Evolutionary conservation across 2,797 vertebrate species (phyloP).

Genomic region (Champsocephalus esox): DNA sequence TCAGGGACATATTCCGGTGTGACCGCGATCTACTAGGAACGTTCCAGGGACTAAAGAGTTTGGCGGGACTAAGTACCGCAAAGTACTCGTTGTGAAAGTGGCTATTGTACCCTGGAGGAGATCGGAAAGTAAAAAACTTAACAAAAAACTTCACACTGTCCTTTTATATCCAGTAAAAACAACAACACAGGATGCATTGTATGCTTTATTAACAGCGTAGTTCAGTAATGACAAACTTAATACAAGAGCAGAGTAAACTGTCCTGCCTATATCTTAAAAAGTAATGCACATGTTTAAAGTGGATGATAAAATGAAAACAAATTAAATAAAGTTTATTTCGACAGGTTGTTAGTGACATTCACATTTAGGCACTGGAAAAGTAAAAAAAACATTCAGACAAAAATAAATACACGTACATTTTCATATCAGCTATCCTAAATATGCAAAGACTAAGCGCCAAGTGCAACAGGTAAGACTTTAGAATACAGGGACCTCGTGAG

Average conservation of each 20-base stretch:
- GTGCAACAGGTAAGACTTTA: conserved; percentile 68
- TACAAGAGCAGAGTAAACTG: conserved; percentile 25
- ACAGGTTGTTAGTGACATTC: conserved; percentile 65
- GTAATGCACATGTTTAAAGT: conserved; percentile 51
- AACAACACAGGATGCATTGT: conserved; percentile 30
- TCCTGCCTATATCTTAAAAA: conserved; percentile 37
- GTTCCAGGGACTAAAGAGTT: no score
- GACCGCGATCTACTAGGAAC: no score
- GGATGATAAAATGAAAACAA: conserved; percentile 49
- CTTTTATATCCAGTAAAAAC: conserved; percentile 11
- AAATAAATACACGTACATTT: conserved; percentile 67
- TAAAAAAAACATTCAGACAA: conserved; percentile 52
- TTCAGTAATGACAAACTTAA: conserved; percentile 41
- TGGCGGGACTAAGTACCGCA: no score
- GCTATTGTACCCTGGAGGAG: no score
- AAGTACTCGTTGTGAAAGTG: no score
- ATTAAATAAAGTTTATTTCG: conserved; percentile 49
- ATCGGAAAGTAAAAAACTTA: no score
- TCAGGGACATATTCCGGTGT: no score
- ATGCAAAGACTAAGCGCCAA: conserved; percentile 61
- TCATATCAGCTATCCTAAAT: conserved; percentile 46
- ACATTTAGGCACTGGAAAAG: conserved; percentile 67
- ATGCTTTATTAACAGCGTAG: conserved; percentile 68
- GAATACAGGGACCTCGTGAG: conserved; percentile 53
- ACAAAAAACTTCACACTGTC: no score